Percentiles rank a stretch among this genome's conserved stretches.
Evolutionary conservation across 2,888 invertebrate genomes (phyloP).

Genomic region (Heliconius hortense): DNA sequence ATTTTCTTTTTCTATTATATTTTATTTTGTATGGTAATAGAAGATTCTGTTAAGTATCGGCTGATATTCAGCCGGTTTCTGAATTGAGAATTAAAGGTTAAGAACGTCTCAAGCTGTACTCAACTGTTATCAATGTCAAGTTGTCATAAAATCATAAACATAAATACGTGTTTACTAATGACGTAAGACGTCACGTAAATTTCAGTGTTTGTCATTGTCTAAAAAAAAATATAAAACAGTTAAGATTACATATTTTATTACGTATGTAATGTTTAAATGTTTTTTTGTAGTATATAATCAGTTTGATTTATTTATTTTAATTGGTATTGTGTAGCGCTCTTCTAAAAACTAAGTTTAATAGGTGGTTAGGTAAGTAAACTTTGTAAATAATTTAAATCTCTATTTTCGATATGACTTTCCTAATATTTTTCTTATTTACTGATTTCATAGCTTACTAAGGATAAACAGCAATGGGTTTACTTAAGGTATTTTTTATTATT

Average conservation of each 20-base stretch:
- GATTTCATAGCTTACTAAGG: constrained; percentile 64
- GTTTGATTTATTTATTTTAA: not conserved
- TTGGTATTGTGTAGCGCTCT: not conserved
- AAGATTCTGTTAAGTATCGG: no score
- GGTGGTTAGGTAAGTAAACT: not conserved
- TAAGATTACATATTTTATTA: not conserved
- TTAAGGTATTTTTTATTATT: constrained; percentile 59
- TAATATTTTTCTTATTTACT: constrained; percentile 37
- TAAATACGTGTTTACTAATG: not conserved
- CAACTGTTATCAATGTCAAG: not conserved
- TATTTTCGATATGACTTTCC: not conserved
- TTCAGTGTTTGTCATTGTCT: not conserved
- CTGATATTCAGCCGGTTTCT: no score
- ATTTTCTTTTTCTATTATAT: no score
- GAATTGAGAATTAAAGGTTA: no score
- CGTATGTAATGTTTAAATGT: not conserved
- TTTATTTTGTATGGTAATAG: no score
- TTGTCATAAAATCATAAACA: not conserved
- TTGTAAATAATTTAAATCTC: not conserved
- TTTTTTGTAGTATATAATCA: not conserved
- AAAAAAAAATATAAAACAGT: not conserved
- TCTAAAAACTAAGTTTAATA: not conserved
- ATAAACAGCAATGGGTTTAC: constrained; percentile 62
- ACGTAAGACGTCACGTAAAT: not conserved
- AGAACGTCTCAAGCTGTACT: no score